A percentile compares a stretch with the other conserved stretches of the same genome.
phyloP scores from a whole-genome alignment of 2,113 vertebrate species.

The Calidris pugnax region DNA sequence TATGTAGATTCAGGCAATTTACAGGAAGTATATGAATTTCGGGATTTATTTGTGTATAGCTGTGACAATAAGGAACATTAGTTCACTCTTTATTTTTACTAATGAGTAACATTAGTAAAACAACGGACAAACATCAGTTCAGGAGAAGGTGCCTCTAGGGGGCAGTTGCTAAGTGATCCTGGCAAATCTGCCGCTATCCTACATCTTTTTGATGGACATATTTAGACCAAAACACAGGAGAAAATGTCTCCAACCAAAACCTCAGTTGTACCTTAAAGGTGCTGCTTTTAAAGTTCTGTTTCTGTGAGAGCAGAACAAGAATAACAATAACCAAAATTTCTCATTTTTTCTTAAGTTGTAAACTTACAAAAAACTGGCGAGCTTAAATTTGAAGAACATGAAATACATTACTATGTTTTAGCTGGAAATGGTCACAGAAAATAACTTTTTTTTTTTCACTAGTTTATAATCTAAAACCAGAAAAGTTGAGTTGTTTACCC shows the following conservation, averaged over 20 bases:
- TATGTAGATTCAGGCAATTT: background rate
- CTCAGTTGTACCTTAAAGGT: background rate
- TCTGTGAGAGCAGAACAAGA: background rate
- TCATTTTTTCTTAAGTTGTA: background rate
- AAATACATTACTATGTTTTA: background rate
- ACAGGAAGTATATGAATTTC: background rate
- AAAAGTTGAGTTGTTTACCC: background rate
- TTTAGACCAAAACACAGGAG: background rate
- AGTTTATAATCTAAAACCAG: background rate
- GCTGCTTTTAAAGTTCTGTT: background rate
- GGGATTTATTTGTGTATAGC: background rate
- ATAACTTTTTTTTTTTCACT: too few relatives aligned
- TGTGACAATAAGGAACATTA: background rate
- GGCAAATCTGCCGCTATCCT: background rate
- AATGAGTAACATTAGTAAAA: too few relatives aligned
- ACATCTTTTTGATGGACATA: background rate
- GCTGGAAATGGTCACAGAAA: background rate
- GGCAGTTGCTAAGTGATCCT: background rate
- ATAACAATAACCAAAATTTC: background rate
- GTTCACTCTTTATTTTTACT: background rate
- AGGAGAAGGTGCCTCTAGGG: background rate
- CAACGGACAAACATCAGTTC: background rate
- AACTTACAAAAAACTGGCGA: background rate
- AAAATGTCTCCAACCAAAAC: background rate
- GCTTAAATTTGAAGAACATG: background rate